Evolutionary conservation across 2,113 vertebrate species (phyloP).

Genomic region (Dasypus novemcinctus): DNA sequence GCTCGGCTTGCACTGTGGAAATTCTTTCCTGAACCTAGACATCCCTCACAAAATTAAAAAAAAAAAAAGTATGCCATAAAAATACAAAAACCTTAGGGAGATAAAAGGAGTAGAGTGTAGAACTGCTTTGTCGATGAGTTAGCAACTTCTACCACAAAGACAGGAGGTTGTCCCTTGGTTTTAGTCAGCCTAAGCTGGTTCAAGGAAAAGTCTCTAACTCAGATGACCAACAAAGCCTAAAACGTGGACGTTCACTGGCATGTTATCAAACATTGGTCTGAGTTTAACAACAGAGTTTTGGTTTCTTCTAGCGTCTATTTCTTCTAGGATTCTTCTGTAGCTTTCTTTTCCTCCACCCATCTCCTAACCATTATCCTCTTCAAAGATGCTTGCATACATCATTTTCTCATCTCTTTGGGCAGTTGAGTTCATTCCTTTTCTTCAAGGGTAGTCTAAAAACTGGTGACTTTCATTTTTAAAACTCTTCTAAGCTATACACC

Average conservation of each 20-base stretch:
- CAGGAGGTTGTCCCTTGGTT: background rate
- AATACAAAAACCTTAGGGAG: background rate
- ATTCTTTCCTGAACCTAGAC: background rate
- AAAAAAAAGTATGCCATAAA: background rate
- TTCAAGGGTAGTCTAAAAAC: background rate
- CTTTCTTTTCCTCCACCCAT: rapidly evolving
- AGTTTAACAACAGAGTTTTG: background rate
- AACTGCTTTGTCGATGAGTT: background rate
- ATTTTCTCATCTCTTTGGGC: rapidly evolving
- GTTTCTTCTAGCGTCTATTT: background rate
- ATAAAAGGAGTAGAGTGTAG: rapidly evolving
- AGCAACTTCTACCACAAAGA: background rate
- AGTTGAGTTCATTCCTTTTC: rapidly evolving
- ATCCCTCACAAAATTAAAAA: background rate
- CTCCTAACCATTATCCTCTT: background rate
- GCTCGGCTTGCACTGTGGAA: background rate
- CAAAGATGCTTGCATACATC: rapidly evolving
- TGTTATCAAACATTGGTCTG: background rate
- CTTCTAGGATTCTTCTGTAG: background rate
- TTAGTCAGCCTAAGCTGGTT: too few species aligned
- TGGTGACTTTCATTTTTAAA: too few species aligned
- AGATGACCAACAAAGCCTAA: background rate
- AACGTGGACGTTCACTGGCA: rapidly evolving
- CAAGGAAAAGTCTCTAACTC: background rate
- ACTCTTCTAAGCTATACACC: rapidly evolving